phyloP scores from a whole-genome alignment of 2,797 vertebrate genomes.

The Avahi laniger region DNA sequence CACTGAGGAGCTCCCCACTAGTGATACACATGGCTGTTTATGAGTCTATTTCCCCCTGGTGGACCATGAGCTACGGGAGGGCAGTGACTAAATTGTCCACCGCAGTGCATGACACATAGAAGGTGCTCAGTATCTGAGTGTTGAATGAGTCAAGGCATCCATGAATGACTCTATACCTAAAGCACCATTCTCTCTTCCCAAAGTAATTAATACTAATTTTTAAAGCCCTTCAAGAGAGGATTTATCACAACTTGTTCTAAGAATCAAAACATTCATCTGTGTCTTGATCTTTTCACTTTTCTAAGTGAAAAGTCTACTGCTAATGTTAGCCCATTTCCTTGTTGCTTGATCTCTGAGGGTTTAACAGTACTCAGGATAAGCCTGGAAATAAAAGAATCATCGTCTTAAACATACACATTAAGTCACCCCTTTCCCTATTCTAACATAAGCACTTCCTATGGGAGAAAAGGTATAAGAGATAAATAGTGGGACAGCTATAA shows the following conservation, averaged over 20 bases:
- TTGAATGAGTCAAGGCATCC: neutral
- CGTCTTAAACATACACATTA: neutral
- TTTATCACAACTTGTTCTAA: neutral
- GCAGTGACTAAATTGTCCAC: neutral
- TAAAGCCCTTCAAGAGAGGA: neutral
- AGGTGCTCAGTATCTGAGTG: neutral
- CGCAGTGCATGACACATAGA: neutral
- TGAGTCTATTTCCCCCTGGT: neutral
- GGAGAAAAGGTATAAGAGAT: neutral
- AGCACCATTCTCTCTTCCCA: neutral
- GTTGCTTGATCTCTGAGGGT: neutral
- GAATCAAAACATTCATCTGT: neutral
- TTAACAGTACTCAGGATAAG: constrained; percentile 16
- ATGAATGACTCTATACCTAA: neutral
- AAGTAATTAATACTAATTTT: neutral
- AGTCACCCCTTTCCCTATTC: neutral
- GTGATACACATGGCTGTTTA: neutral
- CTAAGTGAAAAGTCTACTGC: neutral
- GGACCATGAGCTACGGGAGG: neutral
- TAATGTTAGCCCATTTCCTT: neutral
- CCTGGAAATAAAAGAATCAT: neutral
- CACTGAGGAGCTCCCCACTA: neutral
- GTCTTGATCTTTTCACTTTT: neutral
- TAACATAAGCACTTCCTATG: neutral
- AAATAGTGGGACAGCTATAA: neutral